Conservation (phyloP, 1,140 invertebrate genomes). For the Lordiphosa mommai region DNA sequence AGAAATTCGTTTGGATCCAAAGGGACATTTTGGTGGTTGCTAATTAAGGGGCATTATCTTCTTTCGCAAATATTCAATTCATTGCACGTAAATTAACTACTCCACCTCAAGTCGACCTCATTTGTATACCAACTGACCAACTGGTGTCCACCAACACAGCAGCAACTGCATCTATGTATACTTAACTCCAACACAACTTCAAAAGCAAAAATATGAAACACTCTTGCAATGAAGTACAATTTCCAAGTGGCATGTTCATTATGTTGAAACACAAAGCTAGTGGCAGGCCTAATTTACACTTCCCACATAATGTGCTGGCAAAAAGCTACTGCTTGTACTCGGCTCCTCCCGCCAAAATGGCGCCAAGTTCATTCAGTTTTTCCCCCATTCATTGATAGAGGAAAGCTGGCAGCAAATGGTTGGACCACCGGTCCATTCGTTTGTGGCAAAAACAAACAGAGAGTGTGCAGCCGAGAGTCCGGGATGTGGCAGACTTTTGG, state of each 20-base stretch:
- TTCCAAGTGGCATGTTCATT: constrained; percentile 42
- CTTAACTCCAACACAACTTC: too few relatives aligned
- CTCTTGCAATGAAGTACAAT: constrained; percentile 10
- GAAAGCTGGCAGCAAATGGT: constrained; percentile 15
- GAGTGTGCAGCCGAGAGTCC: background rate
- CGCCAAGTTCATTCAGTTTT: constrained; percentile 62
- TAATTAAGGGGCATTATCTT: too few relatives aligned
- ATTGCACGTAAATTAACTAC: too few relatives aligned
- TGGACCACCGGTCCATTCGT: constrained; percentile 8
- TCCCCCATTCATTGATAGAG: constrained; percentile 53
- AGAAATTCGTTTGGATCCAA: too few relatives aligned
- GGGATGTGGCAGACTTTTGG: constrained; percentile 14
- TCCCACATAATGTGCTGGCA: constrained; percentile 40
- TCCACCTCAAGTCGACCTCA: too few relatives aligned
- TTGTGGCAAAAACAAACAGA: constrained; percentile 33
- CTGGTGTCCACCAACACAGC: too few relatives aligned
- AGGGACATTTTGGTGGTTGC: too few relatives aligned
- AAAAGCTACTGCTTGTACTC: constrained; percentile 6
- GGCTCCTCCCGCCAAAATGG: constrained; percentile 20
- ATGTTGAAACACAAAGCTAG: constrained; percentile 32
- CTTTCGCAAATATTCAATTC: too few relatives aligned
- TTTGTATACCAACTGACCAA: too few relatives aligned
- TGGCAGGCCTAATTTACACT: constrained; percentile 55
- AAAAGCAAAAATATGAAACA: constrained; percentile 14
- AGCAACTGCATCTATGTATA: too few relatives aligned